Percentiles rank a stretch among this genome's conserved stretches.
phyloP scores from a whole-genome alignment of 1,140 invertebrate genomes.

The Papilio aristodemus region DNA sequence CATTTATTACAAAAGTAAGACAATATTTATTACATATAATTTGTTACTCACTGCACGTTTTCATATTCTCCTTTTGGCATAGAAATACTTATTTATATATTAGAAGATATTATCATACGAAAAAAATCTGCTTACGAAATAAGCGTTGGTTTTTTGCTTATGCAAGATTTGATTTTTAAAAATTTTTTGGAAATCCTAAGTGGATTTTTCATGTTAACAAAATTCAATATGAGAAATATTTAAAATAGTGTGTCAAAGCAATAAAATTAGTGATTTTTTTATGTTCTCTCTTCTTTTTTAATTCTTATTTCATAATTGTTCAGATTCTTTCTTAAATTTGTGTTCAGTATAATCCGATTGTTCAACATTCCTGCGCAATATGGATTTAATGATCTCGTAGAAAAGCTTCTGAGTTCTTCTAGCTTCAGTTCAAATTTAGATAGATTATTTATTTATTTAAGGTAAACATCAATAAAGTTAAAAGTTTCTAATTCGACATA shows the following conservation, averaged over 20 bases:
- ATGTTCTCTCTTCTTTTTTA: not conserved
- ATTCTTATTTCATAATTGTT: not conserved
- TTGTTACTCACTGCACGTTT: not conserved
- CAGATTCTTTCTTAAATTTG: too few relatives aligned
- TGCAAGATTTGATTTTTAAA: not conserved
- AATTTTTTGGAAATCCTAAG: not conserved
- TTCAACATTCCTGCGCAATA: too few relatives aligned
- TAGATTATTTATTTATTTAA: too few relatives aligned
- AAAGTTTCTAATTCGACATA: too few relatives aligned
- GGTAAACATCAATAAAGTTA: too few relatives aligned
- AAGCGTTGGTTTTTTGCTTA: not conserved
- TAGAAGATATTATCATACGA: not conserved
- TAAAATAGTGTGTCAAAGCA: not conserved
- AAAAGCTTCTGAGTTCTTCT: too few relatives aligned
- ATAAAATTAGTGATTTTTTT: not conserved
- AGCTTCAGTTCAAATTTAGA: too few relatives aligned
- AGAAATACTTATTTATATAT: not conserved
- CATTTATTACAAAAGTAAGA: too few relatives aligned
- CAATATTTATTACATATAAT: not conserved
- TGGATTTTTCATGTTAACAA: slow-evolving; percentile 9
- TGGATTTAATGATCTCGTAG: too few relatives aligned
- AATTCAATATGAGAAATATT: not conserved
- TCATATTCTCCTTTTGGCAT: not conserved
- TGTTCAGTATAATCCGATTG: too few relatives aligned
- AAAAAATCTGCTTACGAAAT: not conserved